Percentiles rank a stretch among this genome's conserved stretches.
Evolutionary conservation across 2,113 vertebrate genomes (phyloP).

Genomic region (Catharus bicknelli): DNA sequence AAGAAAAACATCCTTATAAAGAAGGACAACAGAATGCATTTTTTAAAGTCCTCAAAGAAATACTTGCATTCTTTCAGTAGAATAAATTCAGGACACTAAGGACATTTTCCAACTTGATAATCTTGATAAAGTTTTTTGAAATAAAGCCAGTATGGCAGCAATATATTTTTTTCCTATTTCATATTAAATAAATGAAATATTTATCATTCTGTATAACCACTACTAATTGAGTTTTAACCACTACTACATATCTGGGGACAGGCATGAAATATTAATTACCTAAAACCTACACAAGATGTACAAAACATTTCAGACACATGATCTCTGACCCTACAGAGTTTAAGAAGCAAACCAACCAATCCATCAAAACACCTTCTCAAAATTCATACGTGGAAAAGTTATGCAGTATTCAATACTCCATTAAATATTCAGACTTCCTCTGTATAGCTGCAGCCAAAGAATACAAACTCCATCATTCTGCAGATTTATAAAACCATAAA

Average conservation of each 20-base stretch:
- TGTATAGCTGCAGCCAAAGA: background rate
- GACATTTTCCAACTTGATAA: background rate
- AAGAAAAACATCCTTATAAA: background rate
- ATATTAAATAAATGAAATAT: conserved; percentile 26
- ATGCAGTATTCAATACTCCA: background rate
- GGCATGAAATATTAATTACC: conserved; percentile 20
- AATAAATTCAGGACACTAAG: background rate
- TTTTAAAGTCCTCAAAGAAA: background rate
- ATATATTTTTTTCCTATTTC: background rate
- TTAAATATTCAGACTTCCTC: background rate
- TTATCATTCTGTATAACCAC: background rate
- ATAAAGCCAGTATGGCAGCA: background rate
- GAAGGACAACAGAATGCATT: background rate
- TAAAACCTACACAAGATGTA: background rate
- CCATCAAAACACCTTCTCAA: background rate
- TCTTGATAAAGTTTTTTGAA: background rate
- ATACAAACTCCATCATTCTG: background rate
- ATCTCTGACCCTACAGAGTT: background rate
- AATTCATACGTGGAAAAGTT: background rate
- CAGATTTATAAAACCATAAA: background rate
- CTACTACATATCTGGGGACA: background rate
- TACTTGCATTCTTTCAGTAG: background rate
- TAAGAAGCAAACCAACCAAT: background rate
- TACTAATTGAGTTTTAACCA: conserved; percentile 29
- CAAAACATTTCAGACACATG: background rate